Evolutionary conservation across 92 coral and sea anemone species (phyloP).

Genomic region (Blastomussa wellsi): DNA sequence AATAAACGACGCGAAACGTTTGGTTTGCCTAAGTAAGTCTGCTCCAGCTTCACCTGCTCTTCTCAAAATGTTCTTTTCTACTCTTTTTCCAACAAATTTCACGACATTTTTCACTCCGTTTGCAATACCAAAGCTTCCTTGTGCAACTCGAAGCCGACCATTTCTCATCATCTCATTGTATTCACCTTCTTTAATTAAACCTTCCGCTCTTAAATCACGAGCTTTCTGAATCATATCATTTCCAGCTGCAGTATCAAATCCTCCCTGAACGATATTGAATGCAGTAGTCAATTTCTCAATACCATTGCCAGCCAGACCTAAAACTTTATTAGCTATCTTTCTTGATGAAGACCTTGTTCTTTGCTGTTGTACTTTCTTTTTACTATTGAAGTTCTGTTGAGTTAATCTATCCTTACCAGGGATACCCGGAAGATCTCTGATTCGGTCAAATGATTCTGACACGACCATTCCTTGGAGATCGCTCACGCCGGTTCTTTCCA

Average conservation of each 20-base stretch:
- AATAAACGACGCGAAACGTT: conserved; percentile 27
- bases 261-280: conserved; percentile 23
- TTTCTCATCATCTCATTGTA: conserved; percentile 26
- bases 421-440: conserved; percentile 7
- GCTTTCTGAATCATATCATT: conserved; percentile 32
- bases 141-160: conserved; percentile 33
- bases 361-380: conserved; percentile 14
- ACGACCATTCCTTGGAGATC: conserved; percentile 25
- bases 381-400: conserved; percentile 36
- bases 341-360: not conserved
- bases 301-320: conserved; percentile 12
- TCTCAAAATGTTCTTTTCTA: not conserved
- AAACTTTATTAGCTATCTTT: conserved; percentile 1
- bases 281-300: conserved; percentile 26
- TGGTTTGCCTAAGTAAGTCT: not conserved
- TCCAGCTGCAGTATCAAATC: conserved; percentile 29
- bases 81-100: conserved; percentile 28
- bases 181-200: conserved; percentile 7
- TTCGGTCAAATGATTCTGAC: conserved; percentile 25
- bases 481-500: conserved; percentile 12
- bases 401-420: conserved; percentile 1
- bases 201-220: conserved; percentile 1
- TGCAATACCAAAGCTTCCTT: conserved; percentile 45
- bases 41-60: not conserved
- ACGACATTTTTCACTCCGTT: conserved; percentile 24